phyloP scores from a whole-genome alignment of 2,888 invertebrate species.

The Hermaeophaga mercurialis region DNA sequence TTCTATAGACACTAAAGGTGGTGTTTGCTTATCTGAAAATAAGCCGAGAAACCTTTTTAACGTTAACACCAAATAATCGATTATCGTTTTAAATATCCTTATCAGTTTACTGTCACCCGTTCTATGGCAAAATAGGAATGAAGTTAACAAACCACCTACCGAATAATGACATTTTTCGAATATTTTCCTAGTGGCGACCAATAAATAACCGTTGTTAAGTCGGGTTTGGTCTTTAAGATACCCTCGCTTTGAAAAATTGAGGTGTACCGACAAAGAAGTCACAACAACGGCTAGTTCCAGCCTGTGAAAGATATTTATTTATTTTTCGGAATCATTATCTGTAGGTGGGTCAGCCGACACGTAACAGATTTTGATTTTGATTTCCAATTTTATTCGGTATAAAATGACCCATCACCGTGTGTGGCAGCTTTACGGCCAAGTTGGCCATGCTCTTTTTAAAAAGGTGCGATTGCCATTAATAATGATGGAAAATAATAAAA shows the following conservation, averaged over 20 bases:
- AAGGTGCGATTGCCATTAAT: too few relatives aligned
- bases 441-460: too few relatives aligned
- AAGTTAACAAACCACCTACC: constrained; percentile 37
- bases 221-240: constrained; percentile 1
- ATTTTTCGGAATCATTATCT: constrained; percentile 3
- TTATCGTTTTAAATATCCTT: constrained; percentile 1
- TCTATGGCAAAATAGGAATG: constrained; percentile 5
- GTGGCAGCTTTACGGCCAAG: constrained; percentile 19
- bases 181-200: constrained; percentile 22
- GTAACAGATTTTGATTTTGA: constrained; percentile 1
- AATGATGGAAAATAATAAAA: too few relatives aligned
- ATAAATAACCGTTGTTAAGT: constrained; percentile 3
- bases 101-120: background rate
- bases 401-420: constrained; percentile 25
- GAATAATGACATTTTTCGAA: constrained; percentile 40
- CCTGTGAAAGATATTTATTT: constrained; percentile 1
- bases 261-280: constrained; percentile 30
- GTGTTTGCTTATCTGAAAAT: too few relatives aligned
- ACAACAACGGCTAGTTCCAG: constrained; percentile 21
- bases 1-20: too few relatives aligned
- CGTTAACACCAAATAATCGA: background rate
- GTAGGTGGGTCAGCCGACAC: constrained; percentile 3
- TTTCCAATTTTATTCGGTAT: background rate
- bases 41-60: too few relatives aligned
- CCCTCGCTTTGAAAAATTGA: background rate